Conservation (phyloP, 1,140 invertebrate genomes). For the Octopus bimaculoides region DNA sequence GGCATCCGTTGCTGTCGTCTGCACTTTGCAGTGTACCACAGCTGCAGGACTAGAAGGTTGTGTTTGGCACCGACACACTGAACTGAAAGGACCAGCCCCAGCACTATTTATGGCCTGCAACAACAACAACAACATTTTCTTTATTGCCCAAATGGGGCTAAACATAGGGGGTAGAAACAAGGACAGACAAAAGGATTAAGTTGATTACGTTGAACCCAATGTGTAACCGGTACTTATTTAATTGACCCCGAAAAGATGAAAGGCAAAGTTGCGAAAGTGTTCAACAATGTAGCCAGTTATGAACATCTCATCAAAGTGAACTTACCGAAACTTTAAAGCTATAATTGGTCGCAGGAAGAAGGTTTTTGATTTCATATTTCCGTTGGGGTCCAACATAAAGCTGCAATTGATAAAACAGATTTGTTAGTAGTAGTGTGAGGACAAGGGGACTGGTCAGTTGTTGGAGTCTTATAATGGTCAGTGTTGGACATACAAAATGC, state of each 20-base stretch:
- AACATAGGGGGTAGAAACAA: no score
- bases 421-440: no score
- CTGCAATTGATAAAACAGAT: slow-evolving; percentile 38
- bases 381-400: slow-evolving; percentile 58
- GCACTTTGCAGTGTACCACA: slow-evolving; percentile 61
- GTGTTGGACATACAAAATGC: no score
- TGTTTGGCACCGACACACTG: slow-evolving; percentile 41
- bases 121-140: neutral
- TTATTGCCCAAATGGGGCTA: no score
- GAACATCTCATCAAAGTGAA: neutral
- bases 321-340: slow-evolving; percentile 71
- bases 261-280: no score
- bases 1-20: slow-evolving; percentile 67
- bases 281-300: no score
- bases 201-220: no score
- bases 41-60: slow-evolving; percentile 51
- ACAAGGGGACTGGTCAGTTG: no score
- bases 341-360: slow-evolving; percentile 77
- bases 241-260: no score
- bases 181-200: no score
- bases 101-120: slow-evolving; percentile 53
- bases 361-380: slow-evolving; percentile 68
- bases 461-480: no score
- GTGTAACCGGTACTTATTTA: no score
- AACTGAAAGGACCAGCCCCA: slow-evolving; percentile 50